Conservation (phyloP, 2,888 invertebrate genomes). For the Romanomermis culicivorax region DNA sequence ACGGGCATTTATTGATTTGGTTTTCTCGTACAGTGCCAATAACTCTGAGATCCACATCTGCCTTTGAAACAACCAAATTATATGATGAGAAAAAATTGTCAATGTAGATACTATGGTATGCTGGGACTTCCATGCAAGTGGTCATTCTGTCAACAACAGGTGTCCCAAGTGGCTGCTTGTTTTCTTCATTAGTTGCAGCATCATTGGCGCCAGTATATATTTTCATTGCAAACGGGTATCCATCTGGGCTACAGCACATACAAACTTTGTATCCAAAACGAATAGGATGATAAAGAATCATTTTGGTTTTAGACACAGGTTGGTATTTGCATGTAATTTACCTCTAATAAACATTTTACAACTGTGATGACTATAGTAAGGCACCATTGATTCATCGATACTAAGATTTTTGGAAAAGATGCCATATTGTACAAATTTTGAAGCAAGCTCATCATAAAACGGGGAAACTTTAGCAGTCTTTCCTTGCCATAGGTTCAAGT, state of each 20-base stretch:
- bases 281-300: no score
- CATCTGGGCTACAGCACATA: not conserved
- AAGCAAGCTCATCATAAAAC: not conserved
- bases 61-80: not conserved
- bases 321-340: no score
- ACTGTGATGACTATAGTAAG: not conserved
- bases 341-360: not conserved
- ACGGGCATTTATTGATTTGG: not conserved
- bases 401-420: not conserved
- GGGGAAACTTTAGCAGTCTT: not conserved
- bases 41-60: not conserved
- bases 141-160: not conserved
- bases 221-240: not conserved
- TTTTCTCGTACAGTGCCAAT: not conserved
- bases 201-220: not conserved
- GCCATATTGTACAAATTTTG: not conserved
- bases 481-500: not conserved
- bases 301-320: no score
- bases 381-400: not conserved
- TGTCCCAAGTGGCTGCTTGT: not conserved
- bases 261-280: not conserved
- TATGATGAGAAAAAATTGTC: not conserved
- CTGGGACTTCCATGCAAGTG: not conserved
- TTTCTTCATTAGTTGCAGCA: not conserved
- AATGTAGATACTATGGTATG: not conserved